Evolutionary conservation across 2,888 invertebrate genomes (phyloP), one percentile per base, ranked within the genome.

Genomic region (Polydrusus cervinus): DNA sequence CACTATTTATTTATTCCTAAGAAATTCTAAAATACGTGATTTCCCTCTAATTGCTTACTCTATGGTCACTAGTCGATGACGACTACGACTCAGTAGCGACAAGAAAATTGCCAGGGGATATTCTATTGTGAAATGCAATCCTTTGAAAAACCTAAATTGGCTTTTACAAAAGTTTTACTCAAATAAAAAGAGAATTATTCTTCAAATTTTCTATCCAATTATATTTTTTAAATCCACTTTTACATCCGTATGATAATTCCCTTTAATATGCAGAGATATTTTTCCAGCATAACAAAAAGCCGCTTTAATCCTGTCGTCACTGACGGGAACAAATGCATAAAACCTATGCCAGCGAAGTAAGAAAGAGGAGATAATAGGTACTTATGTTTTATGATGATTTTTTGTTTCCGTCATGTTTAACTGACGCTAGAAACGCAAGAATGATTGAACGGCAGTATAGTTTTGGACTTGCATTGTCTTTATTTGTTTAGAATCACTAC

Each of bases 311-410:
- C 25, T 53, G n/a, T 25, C 53, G 30, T n/a, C 53, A 53, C 53
- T 30, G 53, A 30, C 16, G n/a, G 3, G 7, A 30, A 53, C 30
- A 53, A 53, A 53, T 53, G 25, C 25, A 30, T 25, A 53, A 53
- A 53, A 30, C 25, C n/a, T 53, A 53, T 30, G 30, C n/a, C 30
- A 53, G 6, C 25, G 53, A n/a, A 53, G 53, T 3, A 53, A 20
- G 13, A 11, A 20, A 53, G n/a, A 53, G 2, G 25, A 53, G 53
- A 53, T 53, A 30, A 30, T 53, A n/a, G n/a, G n/a, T n/a, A 13
- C 30, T 25, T 30, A 13, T 51, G 51, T 51, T 51, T 51, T n/a
- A n/a, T n/a, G n/a, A 51, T 51, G 51, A 20, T 20, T 51, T n/a
- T 51, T 47, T 9, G 16, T 47, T 47, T 47, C 3, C 47, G n/a